phyloP scores from a whole-genome alignment of 2,113 vertebrate species.

The Mungos mungo region DNA sequence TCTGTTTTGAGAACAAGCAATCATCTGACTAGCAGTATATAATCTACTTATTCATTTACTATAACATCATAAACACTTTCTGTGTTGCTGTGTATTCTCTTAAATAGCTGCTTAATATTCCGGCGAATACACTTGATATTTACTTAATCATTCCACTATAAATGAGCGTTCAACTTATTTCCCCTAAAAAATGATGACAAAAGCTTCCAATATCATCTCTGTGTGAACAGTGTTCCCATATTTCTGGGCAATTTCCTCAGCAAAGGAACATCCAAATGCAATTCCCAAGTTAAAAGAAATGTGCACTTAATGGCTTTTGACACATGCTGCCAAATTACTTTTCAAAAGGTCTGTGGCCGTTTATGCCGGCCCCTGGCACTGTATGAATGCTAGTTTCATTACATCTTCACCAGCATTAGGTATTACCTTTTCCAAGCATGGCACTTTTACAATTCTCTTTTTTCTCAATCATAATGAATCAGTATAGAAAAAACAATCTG shows the following conservation, averaged over 20 bases:
- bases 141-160: background rate
- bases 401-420: no score
- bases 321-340: background rate
- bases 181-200: background rate
- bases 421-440: background rate
- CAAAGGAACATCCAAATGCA: background rate
- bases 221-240: background rate
- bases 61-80: background rate
- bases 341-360: background rate
- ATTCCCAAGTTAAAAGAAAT: background rate
- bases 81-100: background rate
- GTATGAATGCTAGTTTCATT: fast-evolving
- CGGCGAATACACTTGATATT: background rate
- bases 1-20: background rate
- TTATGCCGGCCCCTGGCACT: fast-evolving
- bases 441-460: background rate
- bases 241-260: background rate
- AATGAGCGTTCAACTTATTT: background rate
- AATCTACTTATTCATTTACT: background rate
- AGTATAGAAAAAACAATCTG: background rate
- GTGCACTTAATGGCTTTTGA: background rate
- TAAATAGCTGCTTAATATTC: background rate
- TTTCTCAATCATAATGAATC: background rate
- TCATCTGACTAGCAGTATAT: background rate
- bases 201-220: background rate